Evolutionary conservation across 2,113 vertebrate species (phyloP).

Genomic region (Neotoma lepida): DNA sequence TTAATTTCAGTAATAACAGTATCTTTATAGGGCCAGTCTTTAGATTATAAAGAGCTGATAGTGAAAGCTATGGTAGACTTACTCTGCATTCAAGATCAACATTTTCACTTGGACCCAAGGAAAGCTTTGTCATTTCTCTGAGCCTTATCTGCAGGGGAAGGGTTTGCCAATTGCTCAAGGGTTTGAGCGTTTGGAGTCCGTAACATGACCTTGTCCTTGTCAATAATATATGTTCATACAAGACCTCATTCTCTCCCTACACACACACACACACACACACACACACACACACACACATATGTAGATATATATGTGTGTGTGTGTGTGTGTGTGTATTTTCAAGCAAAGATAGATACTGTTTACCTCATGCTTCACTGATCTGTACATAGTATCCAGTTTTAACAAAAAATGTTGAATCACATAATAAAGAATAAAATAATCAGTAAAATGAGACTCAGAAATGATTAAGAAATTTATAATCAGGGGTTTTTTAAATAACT

Average conservation of each 20-base stretch:
- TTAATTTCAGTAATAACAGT: not conserved
- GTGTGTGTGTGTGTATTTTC: too few relatives aligned
- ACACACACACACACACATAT: too few relatives aligned
- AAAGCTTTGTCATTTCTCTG: not conserved
- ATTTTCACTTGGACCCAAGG: not conserved
- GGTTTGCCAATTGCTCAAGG: not conserved
- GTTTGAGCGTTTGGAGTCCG: not conserved
- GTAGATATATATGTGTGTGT: too few relatives aligned
- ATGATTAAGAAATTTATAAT: not conserved
- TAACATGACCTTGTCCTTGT: not conserved
- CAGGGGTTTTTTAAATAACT: not conserved
- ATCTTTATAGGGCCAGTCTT: too few relatives aligned
- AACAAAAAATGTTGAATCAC: not conserved
- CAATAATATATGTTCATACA: not conserved
- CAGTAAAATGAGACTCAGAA: not conserved
- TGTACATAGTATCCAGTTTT: not conserved
- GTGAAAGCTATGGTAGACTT: not conserved
- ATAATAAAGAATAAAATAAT: not conserved
- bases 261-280: too few relatives aligned
- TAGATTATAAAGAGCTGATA: not conserved
- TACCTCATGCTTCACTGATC: not conserved
- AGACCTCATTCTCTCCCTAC: not conserved
- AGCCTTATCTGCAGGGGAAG: not conserved
- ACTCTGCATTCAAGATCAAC: not conserved
- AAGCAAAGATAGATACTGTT: not conserved